Base-by-base conservation (phyloP, 2,113 vertebrate genomes). In the Alethe diademata region DNA sequence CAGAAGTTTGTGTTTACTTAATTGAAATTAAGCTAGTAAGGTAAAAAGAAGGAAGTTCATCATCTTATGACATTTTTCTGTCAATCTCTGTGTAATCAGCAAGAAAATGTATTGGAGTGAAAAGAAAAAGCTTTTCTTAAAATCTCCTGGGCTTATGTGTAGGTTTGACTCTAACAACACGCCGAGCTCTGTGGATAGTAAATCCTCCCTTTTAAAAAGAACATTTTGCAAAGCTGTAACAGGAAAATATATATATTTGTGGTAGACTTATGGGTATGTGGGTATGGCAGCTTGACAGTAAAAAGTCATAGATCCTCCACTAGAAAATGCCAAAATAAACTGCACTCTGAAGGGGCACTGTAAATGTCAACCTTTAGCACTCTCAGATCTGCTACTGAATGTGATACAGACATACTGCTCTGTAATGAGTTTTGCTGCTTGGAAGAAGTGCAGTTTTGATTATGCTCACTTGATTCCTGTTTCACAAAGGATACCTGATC, bases 241-340 rank as follows among this genome's bases (percentile, higher is more conserved):
- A 94, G 88, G 86, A 88, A 97, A 81, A 81, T 67, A 79, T 50
- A 88, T 95, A 28, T 94, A 90, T 95, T 94, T 97, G 94, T 18
- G 78, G 92, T 96, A 94, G 92, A 78, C 91, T 78, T 95, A 84
- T 19, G 90, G 84, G 53, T 89, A 92, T 96, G 93, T 95, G 92
- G 95, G 92, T 97, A 97, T 97, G 96, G 96, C 95, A 97, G 45
- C 61, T 90, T 97, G 95, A 96, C 94, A 97, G 40, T 84, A 92
- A 79, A 75, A 93, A 92, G 91, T 95, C 88, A 92, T 95, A 93
- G 94, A 97, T 97, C 75, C 80, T 69, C 43, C 75, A 85, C 71
- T 92, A 71, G 70, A 94, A 93, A 96, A 92, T 90, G 93, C 95
- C 95, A 94, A 88, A 95, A 85, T 85, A 95, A 97, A 92, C 82